These are phyloP conservation scores for Anolis carolinensis DNA, from an alignment of 2,113 vertebrate genomes.

Conservation along the genomic window DNA sequence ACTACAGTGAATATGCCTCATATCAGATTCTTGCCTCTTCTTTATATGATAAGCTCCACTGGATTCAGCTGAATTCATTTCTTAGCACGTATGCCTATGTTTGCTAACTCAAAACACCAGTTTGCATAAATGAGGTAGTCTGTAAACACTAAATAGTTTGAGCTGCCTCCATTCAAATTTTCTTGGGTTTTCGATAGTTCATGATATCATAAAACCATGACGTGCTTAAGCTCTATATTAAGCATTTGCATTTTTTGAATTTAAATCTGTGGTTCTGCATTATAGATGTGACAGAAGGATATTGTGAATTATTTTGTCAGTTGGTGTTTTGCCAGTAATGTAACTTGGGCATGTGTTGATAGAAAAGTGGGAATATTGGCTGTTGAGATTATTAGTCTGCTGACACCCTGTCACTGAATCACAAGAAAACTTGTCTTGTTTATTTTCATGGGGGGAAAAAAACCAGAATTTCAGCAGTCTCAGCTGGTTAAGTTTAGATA, in stretches of 20 bases:
- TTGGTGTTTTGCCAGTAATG: background rate
- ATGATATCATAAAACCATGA: background rate
- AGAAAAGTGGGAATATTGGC: background rate
- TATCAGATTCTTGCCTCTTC: background rate
- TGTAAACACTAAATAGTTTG: background rate
- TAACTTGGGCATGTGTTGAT: background rate
- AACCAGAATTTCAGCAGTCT: background rate
- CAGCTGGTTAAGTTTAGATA: background rate
- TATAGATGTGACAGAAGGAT: background rate
- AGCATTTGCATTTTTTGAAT: background rate
- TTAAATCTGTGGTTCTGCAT: background rate
- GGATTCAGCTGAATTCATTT: background rate
- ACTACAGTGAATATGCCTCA: background rate
- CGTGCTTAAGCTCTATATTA: background rate
- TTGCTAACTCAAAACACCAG: background rate
- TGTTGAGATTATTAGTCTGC: background rate
- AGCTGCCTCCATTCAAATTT: background rate
- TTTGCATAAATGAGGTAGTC: background rate
- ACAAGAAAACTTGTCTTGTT: background rate
- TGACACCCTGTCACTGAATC: background rate
- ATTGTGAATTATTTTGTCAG: background rate
- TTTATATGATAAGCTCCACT: background rate
- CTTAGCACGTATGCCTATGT: background rate
- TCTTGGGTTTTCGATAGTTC: background rate
- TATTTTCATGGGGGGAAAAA: background rate